Base-by-base conservation (phyloP, 2,113 vertebrate species). In the Triplophysa dalaica region DNA sequence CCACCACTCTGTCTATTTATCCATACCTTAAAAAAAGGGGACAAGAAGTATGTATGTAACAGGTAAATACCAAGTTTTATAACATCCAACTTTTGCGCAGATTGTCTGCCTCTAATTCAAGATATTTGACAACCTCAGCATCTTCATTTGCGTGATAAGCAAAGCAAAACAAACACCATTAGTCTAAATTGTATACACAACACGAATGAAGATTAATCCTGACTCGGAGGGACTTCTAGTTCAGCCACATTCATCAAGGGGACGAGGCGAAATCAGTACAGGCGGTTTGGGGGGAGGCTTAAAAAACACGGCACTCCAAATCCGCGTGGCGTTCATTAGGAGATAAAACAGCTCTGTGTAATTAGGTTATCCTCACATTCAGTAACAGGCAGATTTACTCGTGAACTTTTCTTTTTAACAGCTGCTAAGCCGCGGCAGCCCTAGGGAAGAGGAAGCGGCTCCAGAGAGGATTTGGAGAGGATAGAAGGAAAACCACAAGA, bases 121-220 rank as follows among this genome's bases (percentile, higher is more conserved):
- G 43, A 54, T 21, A 54, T 77, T 66, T 65, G 60, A 65, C 62
- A 76, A 64, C 26, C 38, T 64, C 24, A 66, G 75, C 48, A 12
- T 38, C 48, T 70, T 69, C 10, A 54, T 75, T 80, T 68, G 54
- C 14, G 14, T 73, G 50, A 63, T 50, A 74, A 68, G 33, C 68
- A 73, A 66, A 81, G 83, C 75, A 78, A 79, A 81, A 77, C 75
- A 78, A 84, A 84, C 83, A 74, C 75, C 80, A 81, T 84, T 84
- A 81, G 77, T 62, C 68, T 58, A 54, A 78, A 70, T 78, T 66
- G 58, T 26, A 60, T 68, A 65, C 43, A 78, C 82, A 78, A 78
- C 60, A 72, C 21, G 58, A 70, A 56, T 68, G 54, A 84, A 73
- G 60, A 72, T 68, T 81, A 84, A 84, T 81, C 82, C 78, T 38